Evolutionary conservation across 2,797 vertebrate genomes (phyloP).

Genomic region (Anabacerthia variegaticeps): DNA sequence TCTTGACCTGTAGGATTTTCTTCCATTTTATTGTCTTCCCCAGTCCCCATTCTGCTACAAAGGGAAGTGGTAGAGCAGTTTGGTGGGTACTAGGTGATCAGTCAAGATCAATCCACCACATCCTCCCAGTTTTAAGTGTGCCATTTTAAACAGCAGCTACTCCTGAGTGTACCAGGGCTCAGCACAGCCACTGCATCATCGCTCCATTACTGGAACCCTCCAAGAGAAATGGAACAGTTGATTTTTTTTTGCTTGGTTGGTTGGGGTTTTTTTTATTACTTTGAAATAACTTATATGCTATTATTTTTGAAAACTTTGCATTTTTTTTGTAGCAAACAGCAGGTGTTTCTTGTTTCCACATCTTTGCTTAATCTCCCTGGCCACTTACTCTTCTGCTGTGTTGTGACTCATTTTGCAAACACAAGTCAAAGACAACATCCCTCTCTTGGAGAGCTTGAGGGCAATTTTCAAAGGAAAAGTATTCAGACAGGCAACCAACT

Average conservation of each 20-base stretch:
- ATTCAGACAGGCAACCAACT: background rate
- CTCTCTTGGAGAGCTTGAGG: background rate
- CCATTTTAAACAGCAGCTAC: background rate
- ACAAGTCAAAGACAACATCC: background rate
- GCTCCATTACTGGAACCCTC: rapidly evolving
- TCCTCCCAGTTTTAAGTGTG: background rate
- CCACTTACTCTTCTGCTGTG: background rate
- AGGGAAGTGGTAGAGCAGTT: background rate
- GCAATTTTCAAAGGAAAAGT: background rate
- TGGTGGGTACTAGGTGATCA: background rate
- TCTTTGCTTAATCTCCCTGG: background rate
- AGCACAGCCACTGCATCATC: background rate
- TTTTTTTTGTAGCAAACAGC: background rate
- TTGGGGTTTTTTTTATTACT: background rate
- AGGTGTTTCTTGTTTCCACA: background rate
- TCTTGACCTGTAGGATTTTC: background rate
- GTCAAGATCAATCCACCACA: background rate
- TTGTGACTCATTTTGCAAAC: background rate
- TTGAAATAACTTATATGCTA: background rate
- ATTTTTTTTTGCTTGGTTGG: background rate
- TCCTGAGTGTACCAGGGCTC: background rate
- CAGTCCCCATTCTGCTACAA: background rate
- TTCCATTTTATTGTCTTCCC: background rate
- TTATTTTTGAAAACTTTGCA: background rate
- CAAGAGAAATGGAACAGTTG: rapidly evolving